Evolutionary conservation across 2,113 vertebrate genomes (phyloP).

Genomic region (Taurulus bubalis): DNA sequence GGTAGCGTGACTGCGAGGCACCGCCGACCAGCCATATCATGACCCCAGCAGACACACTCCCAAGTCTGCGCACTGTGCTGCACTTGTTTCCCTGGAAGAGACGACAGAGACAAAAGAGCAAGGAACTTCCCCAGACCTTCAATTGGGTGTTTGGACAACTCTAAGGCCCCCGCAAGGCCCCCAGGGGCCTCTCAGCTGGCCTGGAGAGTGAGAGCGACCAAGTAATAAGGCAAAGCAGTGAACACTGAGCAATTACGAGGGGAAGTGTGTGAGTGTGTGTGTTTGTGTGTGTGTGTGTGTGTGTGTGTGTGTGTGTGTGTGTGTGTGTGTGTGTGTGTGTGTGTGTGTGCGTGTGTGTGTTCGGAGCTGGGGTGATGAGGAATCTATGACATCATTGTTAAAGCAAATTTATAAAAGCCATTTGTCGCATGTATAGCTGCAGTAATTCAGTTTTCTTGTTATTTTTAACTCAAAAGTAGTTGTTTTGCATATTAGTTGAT

Average conservation of each 20-base stretch:
- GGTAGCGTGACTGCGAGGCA: constrained; percentile 73
- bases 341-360: constrained; percentile 38
- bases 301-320: constrained; percentile 35
- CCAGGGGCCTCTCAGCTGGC: constrained; percentile 68
- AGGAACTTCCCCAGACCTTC: constrained; percentile 76
- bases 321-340: constrained; percentile 44
- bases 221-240: constrained; percentile 61
- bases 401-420: constrained; percentile 45
- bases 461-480: neutral
- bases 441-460: constrained; percentile 27
- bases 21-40: constrained; percentile 52
- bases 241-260: constrained; percentile 60
- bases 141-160: constrained; percentile 82
- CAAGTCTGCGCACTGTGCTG: constrained; percentile 74
- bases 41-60: constrained; percentile 66
- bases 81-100: constrained; percentile 79
- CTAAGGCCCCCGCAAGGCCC: constrained; percentile 70
- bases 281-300: constrained; percentile 20
- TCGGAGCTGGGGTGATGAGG: constrained; percentile 22
- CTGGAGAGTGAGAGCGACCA: constrained; percentile 38
- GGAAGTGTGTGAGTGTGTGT: constrained; percentile 51
- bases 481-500: constrained; percentile 23
- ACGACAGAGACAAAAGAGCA: constrained; percentile 61
- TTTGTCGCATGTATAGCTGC: constrained; percentile 42
- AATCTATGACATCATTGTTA: constrained; percentile 71